Evolutionary conservation across 35 echinoderm and acorn worm genomes (phyloP).

Genomic region (Lytechinus variegatus): DNA sequence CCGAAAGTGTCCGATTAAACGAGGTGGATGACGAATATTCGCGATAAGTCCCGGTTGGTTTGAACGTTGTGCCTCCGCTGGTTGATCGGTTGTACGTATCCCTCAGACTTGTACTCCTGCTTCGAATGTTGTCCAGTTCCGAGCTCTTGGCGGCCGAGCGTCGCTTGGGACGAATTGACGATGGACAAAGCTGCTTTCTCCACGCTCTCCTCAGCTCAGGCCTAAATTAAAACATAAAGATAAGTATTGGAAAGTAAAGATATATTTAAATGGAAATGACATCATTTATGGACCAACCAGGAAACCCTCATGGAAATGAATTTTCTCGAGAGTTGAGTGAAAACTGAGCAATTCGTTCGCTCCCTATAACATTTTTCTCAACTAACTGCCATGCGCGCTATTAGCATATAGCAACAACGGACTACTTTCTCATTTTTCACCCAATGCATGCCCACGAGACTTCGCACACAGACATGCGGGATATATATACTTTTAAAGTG

Average conservation of each 20-base stretch:
- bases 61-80: background rate
- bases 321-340: too few species aligned
- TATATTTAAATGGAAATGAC: background rate
- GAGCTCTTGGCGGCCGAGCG: conserved; percentile 22
- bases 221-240: background rate
- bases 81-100: background rate
- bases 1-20: conserved; percentile 6
- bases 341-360: too few species aligned
- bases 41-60: background rate
- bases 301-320: too few species aligned
- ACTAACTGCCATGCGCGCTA: too few species aligned
- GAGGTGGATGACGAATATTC: background rate
- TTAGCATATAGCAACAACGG: too few species aligned
- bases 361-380: too few species aligned
- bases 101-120: background rate
- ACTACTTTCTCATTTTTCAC: too few species aligned
- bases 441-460: too few species aligned
- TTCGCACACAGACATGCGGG: too few species aligned
- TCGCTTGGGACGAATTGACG: background rate
- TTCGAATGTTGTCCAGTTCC: conserved; percentile 29
- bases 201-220: conserved; percentile 27
- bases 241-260: background rate
- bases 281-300: background rate
- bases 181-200: conserved; percentile 10
- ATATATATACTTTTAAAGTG: too few species aligned